Conservation (phyloP, 2,797 vertebrate species). For the Rhinatrema bivittatum region DNA sequence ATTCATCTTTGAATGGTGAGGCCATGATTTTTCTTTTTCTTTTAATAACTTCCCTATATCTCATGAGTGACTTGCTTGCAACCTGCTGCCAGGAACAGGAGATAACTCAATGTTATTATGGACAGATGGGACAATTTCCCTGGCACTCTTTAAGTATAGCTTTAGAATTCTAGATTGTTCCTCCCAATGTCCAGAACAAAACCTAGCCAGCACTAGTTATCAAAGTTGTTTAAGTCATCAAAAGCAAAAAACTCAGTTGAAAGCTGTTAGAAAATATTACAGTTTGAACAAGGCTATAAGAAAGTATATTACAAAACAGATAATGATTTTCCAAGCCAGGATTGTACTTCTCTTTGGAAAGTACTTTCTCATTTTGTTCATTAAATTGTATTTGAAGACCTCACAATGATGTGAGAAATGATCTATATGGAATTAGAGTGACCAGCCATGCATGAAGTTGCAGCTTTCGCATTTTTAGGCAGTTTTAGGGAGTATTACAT, state of each 20-base stretch:
- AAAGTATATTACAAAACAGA: neutral
- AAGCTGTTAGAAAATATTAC: neutral
- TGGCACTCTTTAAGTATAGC: conserved; percentile 2
- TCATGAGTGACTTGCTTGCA: too few species aligned
- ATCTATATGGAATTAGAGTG: too few species aligned
- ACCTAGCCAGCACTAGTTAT: neutral
- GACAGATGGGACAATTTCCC: accelerated
- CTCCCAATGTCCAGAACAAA: neutral
- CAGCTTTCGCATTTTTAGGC: too few species aligned
- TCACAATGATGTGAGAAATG: too few species aligned
- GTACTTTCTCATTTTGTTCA: neutral
- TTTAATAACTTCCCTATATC: too few species aligned
- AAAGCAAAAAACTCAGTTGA: neutral
- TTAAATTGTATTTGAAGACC: too few species aligned
- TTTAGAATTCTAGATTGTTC: conserved; percentile 3
- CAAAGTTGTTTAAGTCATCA: neutral
- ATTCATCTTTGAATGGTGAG: too few species aligned
- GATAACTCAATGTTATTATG: too few species aligned
- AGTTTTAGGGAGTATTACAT: too few species aligned
- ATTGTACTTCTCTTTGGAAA: neutral
- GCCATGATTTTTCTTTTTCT: too few species aligned
- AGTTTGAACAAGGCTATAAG: neutral
- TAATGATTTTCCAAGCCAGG: neutral
- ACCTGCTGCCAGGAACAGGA: conserved; percentile 9
- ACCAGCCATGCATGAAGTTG: too few species aligned